Percentiles rank a stretch among this genome's conserved stretches.
Evolutionary conservation across 2,888 invertebrate species (phyloP).

Genomic region (Leptopterna dolabrata): DNA sequence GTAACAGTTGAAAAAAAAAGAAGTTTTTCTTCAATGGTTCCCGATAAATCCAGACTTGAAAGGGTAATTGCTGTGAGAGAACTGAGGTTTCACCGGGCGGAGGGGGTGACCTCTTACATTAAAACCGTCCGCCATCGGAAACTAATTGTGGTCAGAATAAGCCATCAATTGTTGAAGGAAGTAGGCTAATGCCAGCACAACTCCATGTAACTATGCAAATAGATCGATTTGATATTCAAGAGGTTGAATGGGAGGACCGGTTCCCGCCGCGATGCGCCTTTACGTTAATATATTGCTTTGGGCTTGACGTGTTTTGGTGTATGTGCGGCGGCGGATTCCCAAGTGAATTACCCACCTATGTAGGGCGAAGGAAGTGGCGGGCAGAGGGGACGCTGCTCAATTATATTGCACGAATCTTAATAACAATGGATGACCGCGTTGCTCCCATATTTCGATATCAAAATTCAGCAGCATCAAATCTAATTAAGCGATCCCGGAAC

Average conservation of each 20-base stretch:
- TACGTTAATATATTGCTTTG: conserved; percentile 47
- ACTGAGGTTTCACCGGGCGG: conserved; percentile 12
- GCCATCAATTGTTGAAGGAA: conserved; percentile 49
- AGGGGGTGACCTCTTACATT: conserved; percentile 26
- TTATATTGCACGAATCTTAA: conserved; percentile 22
- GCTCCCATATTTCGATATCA: too few species aligned
- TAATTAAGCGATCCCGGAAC: too few species aligned
- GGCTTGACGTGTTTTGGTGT: conserved; percentile 27
- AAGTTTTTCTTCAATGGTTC: conserved; percentile 40
- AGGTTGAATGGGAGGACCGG: background rate
- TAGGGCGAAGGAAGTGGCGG: background rate
- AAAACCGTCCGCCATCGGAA: conserved; percentile 42
- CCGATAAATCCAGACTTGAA: conserved; percentile 49
- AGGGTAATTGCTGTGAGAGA: conserved; percentile 34
- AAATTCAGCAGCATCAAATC: too few species aligned
- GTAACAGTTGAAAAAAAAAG: background rate
- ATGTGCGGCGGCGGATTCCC: conserved; percentile 27
- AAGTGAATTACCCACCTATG: conserved; percentile 27
- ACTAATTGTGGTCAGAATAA: conserved; percentile 48
- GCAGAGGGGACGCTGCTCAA: background rate
- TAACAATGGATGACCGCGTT: too few species aligned
- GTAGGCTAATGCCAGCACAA: conserved; percentile 45
- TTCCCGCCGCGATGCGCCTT: background rate
- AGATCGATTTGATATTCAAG: conserved; percentile 49
- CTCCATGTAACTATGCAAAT: conserved; percentile 53